Evolutionary conservation across 2,888 invertebrate species (phyloP).

Genomic region (Endomychus coccineus): DNA sequence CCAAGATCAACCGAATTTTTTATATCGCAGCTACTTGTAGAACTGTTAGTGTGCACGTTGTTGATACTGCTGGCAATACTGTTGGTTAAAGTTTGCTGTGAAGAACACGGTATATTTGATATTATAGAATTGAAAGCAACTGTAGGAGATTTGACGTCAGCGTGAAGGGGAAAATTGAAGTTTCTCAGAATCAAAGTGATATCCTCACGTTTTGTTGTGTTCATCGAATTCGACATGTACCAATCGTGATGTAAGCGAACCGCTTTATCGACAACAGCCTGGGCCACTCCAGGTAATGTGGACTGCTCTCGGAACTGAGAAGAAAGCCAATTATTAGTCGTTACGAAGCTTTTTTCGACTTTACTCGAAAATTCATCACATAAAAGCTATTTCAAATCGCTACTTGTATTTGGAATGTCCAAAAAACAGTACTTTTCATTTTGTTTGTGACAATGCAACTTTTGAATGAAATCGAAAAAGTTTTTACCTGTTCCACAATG

Average conservation of each 20-base stretch:
- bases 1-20: slow-evolving; percentile 45
- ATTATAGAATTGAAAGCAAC: slow-evolving; percentile 56
- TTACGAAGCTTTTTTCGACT: too few relatives aligned
- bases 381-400: too few relatives aligned
- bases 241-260: slow-evolving; percentile 76
- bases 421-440: too few relatives aligned
- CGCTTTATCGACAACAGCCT: slow-evolving; percentile 77
- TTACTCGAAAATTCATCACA: too few relatives aligned
- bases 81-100: slow-evolving; percentile 21
- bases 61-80: slow-evolving; percentile 33
- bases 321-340: slow-evolving; percentile 7
- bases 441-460: too few relatives aligned
- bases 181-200: slow-evolving; percentile 80
- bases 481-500: slow-evolving; percentile 63
- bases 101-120: slow-evolving; percentile 37
- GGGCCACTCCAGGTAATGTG: slow-evolving; percentile 73
- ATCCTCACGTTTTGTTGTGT: slow-evolving; percentile 62
- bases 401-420: too few relatives aligned
- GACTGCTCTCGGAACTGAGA: slow-evolving; percentile 67
- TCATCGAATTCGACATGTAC: slow-evolving; percentile 52
- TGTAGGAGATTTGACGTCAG: slow-evolving; percentile 50
- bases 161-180: slow-evolving; percentile 72
- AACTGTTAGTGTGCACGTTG: slow-evolving; percentile 40
- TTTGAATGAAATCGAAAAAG: too few relatives aligned
- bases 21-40: slow-evolving; percentile 31